phyloP scores from a whole-genome alignment of 2,797 vertebrate species.

The Lepidocolaptes lacrymiger region DNA sequence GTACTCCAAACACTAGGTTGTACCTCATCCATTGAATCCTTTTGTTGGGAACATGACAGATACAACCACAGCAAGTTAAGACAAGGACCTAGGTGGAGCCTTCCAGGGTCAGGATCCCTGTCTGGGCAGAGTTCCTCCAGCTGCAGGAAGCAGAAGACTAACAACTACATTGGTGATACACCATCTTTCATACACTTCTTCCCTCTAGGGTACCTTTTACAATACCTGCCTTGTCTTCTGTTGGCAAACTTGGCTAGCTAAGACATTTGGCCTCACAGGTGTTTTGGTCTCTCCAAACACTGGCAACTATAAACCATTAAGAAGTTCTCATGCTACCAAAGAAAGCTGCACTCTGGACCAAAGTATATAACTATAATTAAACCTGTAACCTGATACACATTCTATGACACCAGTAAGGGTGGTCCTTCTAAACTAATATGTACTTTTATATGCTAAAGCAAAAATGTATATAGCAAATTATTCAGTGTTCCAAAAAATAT shows the following conservation, averaged over 20 bases:
- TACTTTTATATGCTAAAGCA: not conserved
- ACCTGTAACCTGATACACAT: not conserved
- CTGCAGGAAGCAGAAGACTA: constrained; percentile 55
- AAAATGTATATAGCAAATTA: not conserved
- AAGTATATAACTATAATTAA: not conserved
- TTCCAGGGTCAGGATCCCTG: constrained; percentile 43
- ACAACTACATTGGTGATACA: not conserved
- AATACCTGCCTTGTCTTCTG: constrained; percentile 40
- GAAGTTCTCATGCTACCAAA: not conserved
- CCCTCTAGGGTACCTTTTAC: constrained; percentile 32
- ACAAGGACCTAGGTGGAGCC: not conserved
- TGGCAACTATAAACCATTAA: not conserved
- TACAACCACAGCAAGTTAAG: constrained; percentile 30
- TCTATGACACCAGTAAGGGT: not conserved
- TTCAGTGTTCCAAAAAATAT: not conserved
- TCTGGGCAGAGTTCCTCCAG: constrained; percentile 41
- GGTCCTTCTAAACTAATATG: not conserved
- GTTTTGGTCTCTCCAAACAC: not conserved
- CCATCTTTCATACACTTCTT: not conserved
- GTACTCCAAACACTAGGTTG: not conserved
- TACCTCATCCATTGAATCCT: not conserved
- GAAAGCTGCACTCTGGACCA: not conserved
- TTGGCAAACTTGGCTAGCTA: constrained; percentile 6
- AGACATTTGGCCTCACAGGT: constrained; percentile 8
- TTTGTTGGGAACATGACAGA: not conserved